phyloP scores from a whole-genome alignment of 2,888 invertebrate genomes.

The Ganaspis brasiliensis region DNA sequence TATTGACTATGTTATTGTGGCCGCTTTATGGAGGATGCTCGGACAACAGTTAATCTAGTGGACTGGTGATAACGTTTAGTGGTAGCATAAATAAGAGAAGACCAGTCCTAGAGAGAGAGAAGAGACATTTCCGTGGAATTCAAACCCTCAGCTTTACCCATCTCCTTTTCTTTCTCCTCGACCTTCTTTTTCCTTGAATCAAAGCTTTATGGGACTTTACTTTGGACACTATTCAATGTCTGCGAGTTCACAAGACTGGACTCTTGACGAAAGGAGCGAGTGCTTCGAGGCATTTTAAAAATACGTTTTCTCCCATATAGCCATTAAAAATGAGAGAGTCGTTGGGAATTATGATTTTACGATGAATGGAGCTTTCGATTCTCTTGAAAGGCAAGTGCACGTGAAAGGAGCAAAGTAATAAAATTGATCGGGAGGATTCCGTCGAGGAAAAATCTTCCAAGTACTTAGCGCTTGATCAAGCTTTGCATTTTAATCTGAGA shows the following conservation, averaged over 20 bases:
- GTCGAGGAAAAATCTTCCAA: conserved; percentile 60
- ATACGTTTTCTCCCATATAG: conserved; percentile 33
- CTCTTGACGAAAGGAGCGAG: background rate
- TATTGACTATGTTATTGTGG: conserved; percentile 39
- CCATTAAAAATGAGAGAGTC: conserved; percentile 55
- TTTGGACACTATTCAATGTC: background rate
- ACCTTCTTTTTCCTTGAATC: background rate
- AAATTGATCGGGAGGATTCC: conserved; percentile 53
- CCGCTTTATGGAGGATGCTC: conserved; percentile 52
- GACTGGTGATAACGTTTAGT: conserved; percentile 68
- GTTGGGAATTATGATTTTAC: conserved; percentile 59
- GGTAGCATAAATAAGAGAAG: conserved; percentile 55
- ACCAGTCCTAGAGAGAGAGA: conserved; percentile 6
- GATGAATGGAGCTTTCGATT: conserved; percentile 45
- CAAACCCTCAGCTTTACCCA: background rate
- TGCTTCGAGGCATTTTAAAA: conserved; percentile 3
- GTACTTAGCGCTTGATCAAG: conserved; percentile 65
- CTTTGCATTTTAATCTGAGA: conserved; percentile 61
- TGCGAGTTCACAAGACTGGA: background rate
- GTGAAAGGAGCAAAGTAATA: conserved; percentile 48
- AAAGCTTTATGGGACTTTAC: background rate
- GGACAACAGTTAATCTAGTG: conserved; percentile 71
- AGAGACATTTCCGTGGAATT: background rate
- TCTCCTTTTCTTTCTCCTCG: background rate
- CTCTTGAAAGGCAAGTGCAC: conserved; percentile 44